Evolutionary conservation across 2,113 vertebrate genomes (phyloP).

Genomic region (Mungos mungo): DNA sequence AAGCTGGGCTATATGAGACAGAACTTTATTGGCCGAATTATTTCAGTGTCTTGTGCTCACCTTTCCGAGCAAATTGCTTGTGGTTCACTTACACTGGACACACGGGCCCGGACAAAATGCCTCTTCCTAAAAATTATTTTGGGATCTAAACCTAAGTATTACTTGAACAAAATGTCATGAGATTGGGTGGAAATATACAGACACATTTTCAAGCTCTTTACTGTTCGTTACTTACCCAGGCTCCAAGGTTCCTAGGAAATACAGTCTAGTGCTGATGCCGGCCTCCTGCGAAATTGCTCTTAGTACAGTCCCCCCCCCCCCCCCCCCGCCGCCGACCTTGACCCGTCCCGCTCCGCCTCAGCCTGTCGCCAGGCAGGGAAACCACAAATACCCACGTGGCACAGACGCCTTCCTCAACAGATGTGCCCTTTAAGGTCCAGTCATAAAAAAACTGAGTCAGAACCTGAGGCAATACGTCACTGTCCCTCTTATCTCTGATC

Average conservation of each 20-base stretch:
- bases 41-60: fast-evolving
- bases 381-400: neutral
- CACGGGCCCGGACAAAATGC: fast-evolving
- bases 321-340: too few relatives aligned
- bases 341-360: fast-evolving
- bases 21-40: fast-evolving
- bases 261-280: neutral
- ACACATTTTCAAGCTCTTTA: neutral
- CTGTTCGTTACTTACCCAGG: neutral
- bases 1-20: neutral
- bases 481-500: constrained; percentile 21
- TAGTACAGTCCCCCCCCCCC: too few relatives aligned
- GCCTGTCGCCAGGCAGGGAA: neutral
- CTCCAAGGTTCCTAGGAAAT: neutral
- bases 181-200: neutral
- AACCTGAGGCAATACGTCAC: neutral
- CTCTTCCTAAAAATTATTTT: neutral
- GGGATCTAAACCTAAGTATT: neutral
- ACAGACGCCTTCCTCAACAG: constrained; percentile 40
- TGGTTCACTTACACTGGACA: too few relatives aligned
- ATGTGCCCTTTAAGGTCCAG: neutral
- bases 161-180: neutral
- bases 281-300: neutral
- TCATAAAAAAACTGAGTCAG: constrained; percentile 22
- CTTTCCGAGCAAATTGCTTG: neutral